Percentiles rank a stretch among this genome's conserved stretches.
Evolutionary conservation across 2,888 invertebrate genomes (phyloP).

Genomic region (Sinodicranocentrus sp.): DNA sequence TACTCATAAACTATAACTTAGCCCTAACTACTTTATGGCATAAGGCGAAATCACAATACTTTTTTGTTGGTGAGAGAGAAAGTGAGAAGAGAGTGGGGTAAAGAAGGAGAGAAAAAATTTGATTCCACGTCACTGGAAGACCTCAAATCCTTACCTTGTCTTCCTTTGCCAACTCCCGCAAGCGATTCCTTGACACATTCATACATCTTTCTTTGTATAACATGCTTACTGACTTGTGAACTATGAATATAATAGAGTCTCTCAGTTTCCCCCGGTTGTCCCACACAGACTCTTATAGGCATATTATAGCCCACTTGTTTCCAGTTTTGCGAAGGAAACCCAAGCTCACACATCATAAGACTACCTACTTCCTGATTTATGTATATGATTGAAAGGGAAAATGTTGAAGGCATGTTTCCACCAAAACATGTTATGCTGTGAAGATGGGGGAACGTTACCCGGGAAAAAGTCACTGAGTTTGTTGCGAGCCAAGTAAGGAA

Average conservation of each 20-base stretch:
- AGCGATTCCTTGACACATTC: constrained; percentile 55
- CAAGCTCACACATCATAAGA: no score
- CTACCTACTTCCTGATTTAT: no score
- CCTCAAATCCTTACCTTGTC: neutral
- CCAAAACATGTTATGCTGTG: no score
- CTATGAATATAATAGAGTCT: constrained; percentile 10
- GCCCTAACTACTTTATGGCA: constrained; percentile 6
- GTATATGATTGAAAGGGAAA: no score
- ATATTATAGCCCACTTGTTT: no score
- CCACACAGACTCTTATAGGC: no score
- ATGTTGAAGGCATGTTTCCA: no score
- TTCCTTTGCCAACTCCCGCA: constrained; percentile 29
- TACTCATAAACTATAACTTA: constrained; percentile 10
- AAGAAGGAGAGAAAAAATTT: constrained; percentile 1
- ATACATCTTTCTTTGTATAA: constrained; percentile 16
- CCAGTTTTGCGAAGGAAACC: no score
- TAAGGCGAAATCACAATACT: constrained; percentile 13
- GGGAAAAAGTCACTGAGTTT: no score
- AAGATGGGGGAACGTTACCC: no score
- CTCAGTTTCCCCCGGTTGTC: no score
- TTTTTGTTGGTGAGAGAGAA: neutral
- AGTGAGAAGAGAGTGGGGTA: neutral
- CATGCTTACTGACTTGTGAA: constrained; percentile 23
- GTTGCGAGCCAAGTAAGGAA: no score
- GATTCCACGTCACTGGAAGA: constrained; percentile 18